These are phyloP conservation scores for Mycetomoellerius zeteki DNA, from an alignment of 1,140 invertebrate genomes.

Conservation along the genomic window DNA sequence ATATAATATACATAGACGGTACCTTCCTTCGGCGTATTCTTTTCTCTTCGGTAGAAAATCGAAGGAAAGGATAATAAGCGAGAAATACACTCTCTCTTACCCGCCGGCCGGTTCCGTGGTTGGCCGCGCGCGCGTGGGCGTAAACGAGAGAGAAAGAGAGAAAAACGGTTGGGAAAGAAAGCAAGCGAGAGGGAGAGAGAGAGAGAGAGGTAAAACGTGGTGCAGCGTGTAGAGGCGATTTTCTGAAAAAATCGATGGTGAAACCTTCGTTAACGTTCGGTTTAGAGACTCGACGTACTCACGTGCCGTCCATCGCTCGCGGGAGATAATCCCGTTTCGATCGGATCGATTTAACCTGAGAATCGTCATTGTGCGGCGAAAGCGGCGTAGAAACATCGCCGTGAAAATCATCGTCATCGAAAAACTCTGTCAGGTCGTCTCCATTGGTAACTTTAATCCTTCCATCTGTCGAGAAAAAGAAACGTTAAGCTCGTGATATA, in stretches of 20 bases:
- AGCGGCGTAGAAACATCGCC: not conserved
- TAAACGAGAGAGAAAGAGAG: conserved; percentile 66
- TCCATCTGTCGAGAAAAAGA: not conserved
- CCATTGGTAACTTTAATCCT: not conserved
- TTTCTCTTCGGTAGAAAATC: conserved; percentile 81
- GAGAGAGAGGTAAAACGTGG: conserved; percentile 9
- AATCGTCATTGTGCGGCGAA: conserved; percentile 38
- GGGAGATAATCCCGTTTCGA: conserved; percentile 53
- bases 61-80: conserved; percentile 86
- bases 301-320: conserved; percentile 61
- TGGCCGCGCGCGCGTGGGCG: conserved; percentile 79
- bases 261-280: conserved; percentile 75
- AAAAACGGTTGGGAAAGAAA: conserved; percentile 33
- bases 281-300: conserved; percentile 58
- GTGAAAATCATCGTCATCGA: not conserved
- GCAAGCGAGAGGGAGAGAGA: conserved; percentile 27
- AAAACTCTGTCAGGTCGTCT: not conserved
- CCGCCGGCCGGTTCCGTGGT: conserved; percentile 77
- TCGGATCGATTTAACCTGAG: conserved; percentile 50
- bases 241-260: conserved; percentile 73
- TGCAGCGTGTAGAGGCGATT: conserved; percentile 56
- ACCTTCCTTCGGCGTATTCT: conserved; percentile 72
- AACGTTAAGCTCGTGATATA: no score
- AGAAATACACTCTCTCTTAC: conserved; percentile 82
- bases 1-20: conserved; percentile 76